phyloP scores from a whole-genome alignment of 2,113 vertebrate species.

The Morone saxatilis region DNA sequence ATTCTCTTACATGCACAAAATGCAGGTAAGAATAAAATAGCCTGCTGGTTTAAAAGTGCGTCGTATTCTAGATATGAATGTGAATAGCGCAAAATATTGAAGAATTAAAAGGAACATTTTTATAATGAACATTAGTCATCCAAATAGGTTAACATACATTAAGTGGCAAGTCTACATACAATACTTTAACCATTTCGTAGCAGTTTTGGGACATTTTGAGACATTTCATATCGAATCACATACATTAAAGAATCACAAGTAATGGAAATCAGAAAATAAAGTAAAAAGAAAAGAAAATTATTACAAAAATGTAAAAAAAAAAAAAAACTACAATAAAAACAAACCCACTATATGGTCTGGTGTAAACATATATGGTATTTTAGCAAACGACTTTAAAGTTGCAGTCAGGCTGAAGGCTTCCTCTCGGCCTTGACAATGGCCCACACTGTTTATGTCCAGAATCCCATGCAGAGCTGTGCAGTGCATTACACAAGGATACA shows the following conservation, averaged over 20 bases:
- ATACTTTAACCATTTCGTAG: neutral
- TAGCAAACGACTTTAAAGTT: neutral
- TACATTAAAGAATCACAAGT: neutral
- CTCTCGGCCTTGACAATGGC: conserved; percentile 51
- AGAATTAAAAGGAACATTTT: neutral
- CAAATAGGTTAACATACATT: neutral
- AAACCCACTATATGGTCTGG: too few species aligned
- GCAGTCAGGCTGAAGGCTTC: neutral
- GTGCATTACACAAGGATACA: conserved; percentile 55
- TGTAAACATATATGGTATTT: neutral
- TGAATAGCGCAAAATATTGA: neutral
- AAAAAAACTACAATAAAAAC: neutral
- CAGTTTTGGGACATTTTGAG: neutral
- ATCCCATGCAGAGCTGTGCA: conserved; percentile 24
- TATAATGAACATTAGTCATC: neutral
- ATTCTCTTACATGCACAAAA: neutral
- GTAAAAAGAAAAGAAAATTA: neutral
- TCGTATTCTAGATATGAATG: neutral
- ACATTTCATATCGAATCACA: neutral
- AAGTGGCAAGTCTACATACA: neutral
- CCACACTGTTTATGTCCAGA: conserved; percentile 46
- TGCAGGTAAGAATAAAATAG: neutral
- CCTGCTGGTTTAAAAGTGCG: neutral
- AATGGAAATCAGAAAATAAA: neutral
- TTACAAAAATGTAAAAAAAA: neutral